Percentiles rank a stretch among this genome's conserved stretches.
These are phyloP conservation scores for Manis javanica DNA, from an alignment of 2,797 vertebrate species.

Conservation along the genomic window DNA sequence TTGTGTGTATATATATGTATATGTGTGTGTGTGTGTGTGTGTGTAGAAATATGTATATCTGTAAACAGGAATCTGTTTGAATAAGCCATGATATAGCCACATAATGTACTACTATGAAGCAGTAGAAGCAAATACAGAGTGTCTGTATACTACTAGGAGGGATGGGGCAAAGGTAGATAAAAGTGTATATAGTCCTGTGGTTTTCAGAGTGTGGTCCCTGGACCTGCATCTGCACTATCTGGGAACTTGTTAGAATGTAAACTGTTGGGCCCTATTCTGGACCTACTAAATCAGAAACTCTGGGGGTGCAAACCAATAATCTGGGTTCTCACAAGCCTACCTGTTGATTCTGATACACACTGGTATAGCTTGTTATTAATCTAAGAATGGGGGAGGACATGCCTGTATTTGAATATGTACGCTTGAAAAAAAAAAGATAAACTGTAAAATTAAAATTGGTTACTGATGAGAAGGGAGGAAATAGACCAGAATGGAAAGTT, in stretches of 20 bases:
- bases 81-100: not conserved
- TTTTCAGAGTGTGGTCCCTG: not conserved
- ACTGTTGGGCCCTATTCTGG: not conserved
- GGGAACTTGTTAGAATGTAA: not conserved
- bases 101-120: not conserved
- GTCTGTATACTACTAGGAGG: accelerated
- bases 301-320: not conserved
- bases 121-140: not conserved
- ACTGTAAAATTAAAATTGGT: not conserved
- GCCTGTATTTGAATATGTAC: not conserved
- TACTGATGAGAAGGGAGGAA: not conserved
- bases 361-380: not conserved
- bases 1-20: not conserved
- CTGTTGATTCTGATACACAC: not conserved
- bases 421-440: not conserved
- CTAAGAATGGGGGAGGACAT: not conserved
- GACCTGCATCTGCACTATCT: not conserved
- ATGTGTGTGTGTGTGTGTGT: no score
- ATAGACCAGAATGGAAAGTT: not conserved
- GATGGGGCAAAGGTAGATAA: accelerated
- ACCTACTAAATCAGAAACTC: not conserved
- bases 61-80: not conserved
- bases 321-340: not conserved
- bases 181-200: not conserved
- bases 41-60: not conserved